phyloP scores from a whole-genome alignment of 2,888 invertebrate species.

The Pycnomerus fuliginosus region DNA sequence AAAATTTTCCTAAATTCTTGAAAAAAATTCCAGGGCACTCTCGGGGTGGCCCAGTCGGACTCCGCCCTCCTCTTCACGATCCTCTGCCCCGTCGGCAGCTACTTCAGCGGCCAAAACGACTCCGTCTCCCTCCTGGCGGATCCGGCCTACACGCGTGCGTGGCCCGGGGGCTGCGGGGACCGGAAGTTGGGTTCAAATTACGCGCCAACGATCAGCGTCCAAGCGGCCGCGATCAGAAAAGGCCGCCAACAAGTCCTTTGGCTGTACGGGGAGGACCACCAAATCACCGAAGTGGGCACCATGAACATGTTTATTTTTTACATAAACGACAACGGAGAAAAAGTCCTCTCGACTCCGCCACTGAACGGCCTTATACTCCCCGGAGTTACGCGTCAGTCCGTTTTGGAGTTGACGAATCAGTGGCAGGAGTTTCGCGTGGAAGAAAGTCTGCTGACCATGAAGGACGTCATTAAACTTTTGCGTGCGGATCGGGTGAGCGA shows the following conservation, averaged over 20 bases:
- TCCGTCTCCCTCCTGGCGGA: slow-evolving; percentile 88
- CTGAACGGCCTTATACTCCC: slow-evolving; percentile 93
- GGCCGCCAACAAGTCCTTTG: slow-evolving; percentile 95
- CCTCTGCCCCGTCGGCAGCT: slow-evolving; percentile 81
- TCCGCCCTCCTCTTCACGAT: slow-evolving; percentile 91
- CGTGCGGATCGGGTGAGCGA: slow-evolving; percentile 84
- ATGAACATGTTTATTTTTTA: slow-evolving; percentile 96
- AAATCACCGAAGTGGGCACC: slow-evolving; percentile 95
- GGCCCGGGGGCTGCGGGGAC: slow-evolving; percentile 93
- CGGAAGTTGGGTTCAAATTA: slow-evolving; percentile 96
- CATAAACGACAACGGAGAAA: slow-evolving; percentile 87
- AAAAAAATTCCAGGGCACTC: slow-evolving; percentile 81
- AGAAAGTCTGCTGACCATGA: slow-evolving; percentile 84
- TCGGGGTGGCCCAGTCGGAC: slow-evolving; percentile 86
- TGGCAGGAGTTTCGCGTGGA: slow-evolving; percentile 86
- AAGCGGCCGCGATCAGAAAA: slow-evolving; percentile 70
- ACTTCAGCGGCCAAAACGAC: slow-evolving; percentile 70
- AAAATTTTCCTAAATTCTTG: no score
- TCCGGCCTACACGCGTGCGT: slow-evolving; percentile 81
- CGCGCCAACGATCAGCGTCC: slow-evolving; percentile 81
- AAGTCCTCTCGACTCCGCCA: slow-evolving; percentile 90
- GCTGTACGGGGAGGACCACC: slow-evolving; percentile 91
- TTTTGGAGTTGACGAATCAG: slow-evolving; percentile 74
- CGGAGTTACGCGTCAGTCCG: slow-evolving; percentile 88
- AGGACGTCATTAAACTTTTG: slow-evolving; percentile 69